These are phyloP conservation scores for Coryphaenoides rupestris DNA, from an alignment of 2,113 vertebrate species.

Conservation along the genomic window DNA sequence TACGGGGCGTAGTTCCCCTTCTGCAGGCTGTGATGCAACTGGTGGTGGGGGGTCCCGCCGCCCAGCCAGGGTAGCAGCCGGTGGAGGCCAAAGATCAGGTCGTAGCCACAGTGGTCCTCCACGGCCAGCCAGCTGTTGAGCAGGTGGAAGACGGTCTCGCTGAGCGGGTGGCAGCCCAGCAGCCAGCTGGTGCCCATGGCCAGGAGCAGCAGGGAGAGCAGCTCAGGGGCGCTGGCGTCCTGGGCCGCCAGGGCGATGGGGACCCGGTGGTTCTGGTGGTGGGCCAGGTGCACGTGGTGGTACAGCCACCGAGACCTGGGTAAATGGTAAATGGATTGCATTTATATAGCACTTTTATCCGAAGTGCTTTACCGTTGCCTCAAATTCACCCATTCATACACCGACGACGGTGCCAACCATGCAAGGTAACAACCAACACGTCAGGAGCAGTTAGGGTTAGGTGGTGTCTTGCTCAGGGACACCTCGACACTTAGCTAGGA, in stretches of 20 bases:
- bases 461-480: no score
- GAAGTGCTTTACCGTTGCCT: no score
- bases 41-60: slow-evolving; percentile 72
- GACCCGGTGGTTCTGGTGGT: slow-evolving; percentile 67
- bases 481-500: no score
- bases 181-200: slow-evolving; percentile 56
- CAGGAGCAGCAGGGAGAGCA: slow-evolving; percentile 70
- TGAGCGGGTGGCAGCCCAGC: slow-evolving; percentile 73
- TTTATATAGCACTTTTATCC: no score
- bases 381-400: no score
- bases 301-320: slow-evolving; percentile 68
- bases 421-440: no score
- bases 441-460: no score
- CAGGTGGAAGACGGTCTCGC: slow-evolving; percentile 70
- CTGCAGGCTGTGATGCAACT: slow-evolving; percentile 61
- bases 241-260: slow-evolving; percentile 72
- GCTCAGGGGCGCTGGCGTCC: slow-evolving; percentile 64
- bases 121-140: slow-evolving; percentile 76
- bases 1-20: slow-evolving; percentile 74
- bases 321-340: no score
- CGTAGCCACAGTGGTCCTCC: slow-evolving; percentile 79
- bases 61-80: slow-evolving; percentile 66
- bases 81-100: slow-evolving; percentile 72
- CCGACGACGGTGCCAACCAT: no score
- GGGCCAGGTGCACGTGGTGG: slow-evolving; percentile 59